phyloP scores from a whole-genome alignment of 1,140 invertebrate genomes.

The Acyrthosiphon pisum region DNA sequence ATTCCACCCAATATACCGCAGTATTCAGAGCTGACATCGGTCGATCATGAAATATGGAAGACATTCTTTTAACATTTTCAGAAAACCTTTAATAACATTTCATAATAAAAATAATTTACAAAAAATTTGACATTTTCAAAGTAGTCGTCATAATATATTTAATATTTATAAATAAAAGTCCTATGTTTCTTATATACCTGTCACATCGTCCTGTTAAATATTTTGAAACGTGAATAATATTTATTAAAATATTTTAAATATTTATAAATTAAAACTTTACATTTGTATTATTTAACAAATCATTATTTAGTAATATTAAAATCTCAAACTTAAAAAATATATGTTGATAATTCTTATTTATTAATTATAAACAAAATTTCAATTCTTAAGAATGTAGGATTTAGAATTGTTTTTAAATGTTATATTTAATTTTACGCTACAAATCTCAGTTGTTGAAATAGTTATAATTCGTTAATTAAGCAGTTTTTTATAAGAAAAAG shows the following conservation, averaged over 20 bases:
- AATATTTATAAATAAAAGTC: background rate
- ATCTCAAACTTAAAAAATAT: no score
- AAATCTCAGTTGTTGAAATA: background rate
- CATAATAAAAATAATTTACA: background rate
- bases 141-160: background rate
- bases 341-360: background rate
- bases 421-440: background rate
- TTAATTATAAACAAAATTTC: background rate
- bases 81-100: slow-evolving; percentile 21
- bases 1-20: slow-evolving; percentile 72
- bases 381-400: background rate
- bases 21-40: slow-evolving; percentile 64
- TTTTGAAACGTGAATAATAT: background rate
- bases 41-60: slow-evolving; percentile 56
- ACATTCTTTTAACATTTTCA: slow-evolving; percentile 53
- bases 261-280: background rate
- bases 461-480: no score
- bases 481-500: no score
- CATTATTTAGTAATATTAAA: background rate
- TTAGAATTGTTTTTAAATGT: background rate
- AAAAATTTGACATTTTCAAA: background rate
- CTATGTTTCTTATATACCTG: background rate
- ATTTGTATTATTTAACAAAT: background rate
- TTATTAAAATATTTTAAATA: background rate
- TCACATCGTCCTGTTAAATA: background rate